Base-by-base conservation (phyloP, 2,888 invertebrate species). In the Leucoptera coffeella region DNA sequence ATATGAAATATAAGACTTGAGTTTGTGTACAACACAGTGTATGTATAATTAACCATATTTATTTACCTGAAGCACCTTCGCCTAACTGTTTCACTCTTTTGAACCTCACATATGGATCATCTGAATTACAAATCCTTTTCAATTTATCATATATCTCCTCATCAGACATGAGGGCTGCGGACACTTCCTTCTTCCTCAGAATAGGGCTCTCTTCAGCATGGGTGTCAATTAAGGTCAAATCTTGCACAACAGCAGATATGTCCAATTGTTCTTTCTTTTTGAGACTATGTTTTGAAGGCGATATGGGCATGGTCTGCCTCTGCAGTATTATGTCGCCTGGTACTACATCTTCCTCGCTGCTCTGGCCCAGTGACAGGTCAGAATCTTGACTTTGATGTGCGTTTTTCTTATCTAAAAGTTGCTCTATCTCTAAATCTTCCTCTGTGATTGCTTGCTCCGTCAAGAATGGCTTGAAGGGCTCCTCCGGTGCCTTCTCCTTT, bases 31-130 rank as follows among this genome's bases (percentile, higher is more conserved):
- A n/a, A n/a, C n/a, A n/a, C n/a, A n/a, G n/a, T n/a, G n/a, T n/a
- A n/a, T n/a, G n/a, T n/a, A n/a, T n/a, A n/a, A n/a, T n/a, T 17
- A 7, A 17, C 17, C 9, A 7, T 17, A 8, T 9, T 9, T 14
- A 26, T 12, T 38, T 50, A 73, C 72, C 72, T 15, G 92, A 92
- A 23, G 93, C 94, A 9, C 94, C 94, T 14, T 88, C 85, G 27
- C 94, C 93, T 25, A 94, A 80, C 51, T 93, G 90, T 45, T 85
- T 84, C 34, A 82, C 77, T 35, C 84, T 77, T 35, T 83, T 79
- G 53, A 92, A 95, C 35, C 87, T 78, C 12, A 80, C 72, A 35
- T 80, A 74, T 0, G 94, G 93, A 61, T 94, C 82, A 28, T 83
- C 85, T 7, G 78, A 74, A 47, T 87, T 86, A 41, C 93, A 92